Evolutionary conservation across 2,113 vertebrate genomes (phyloP).

Genomic region (Mormyrus lacerda): DNA sequence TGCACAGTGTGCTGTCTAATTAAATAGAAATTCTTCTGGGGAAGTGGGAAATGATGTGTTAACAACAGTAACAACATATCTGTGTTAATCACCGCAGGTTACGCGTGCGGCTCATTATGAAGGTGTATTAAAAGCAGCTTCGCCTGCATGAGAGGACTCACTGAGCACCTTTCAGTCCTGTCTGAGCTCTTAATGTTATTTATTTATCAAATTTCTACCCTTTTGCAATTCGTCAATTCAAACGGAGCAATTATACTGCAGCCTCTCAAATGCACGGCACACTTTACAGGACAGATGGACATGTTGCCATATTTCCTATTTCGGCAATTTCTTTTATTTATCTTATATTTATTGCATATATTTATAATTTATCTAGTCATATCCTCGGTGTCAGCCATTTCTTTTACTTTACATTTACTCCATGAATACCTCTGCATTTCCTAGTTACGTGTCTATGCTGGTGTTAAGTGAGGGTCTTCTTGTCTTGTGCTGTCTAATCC

Average conservation of each 20-base stretch:
- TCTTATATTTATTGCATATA: neutral
- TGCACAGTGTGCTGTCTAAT: constrained; percentile 40
- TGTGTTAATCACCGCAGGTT: constrained; percentile 39
- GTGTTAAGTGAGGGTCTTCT: neutral
- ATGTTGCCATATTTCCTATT: neutral
- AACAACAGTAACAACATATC: constrained; percentile 43
- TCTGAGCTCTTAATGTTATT: constrained; percentile 31
- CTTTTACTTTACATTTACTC: neutral
- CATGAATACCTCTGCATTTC: neutral
- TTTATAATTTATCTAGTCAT: neutral
- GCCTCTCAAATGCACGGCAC: neutral
- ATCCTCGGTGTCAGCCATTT: neutral
- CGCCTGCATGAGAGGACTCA: constrained; percentile 22
- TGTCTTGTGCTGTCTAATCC: neutral
- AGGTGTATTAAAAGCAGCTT: constrained; percentile 36
- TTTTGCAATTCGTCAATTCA: neutral
- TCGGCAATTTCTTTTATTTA: neutral
- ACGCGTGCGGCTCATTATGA: constrained; percentile 42
- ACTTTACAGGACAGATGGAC: neutral
- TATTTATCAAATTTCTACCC: constrained; percentile 1
- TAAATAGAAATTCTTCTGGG: constrained; percentile 46
- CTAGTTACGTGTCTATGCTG: neutral
- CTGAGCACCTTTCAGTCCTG: constrained; percentile 16
- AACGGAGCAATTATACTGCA: neutral
- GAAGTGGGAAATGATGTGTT: constrained; percentile 44